Percentiles rank a stretch among this genome's conserved stretches.
phyloP scores from a whole-genome alignment of 37 sponge, comb jelly and placozoan genomes.

The Spongilla lacustris region DNA sequence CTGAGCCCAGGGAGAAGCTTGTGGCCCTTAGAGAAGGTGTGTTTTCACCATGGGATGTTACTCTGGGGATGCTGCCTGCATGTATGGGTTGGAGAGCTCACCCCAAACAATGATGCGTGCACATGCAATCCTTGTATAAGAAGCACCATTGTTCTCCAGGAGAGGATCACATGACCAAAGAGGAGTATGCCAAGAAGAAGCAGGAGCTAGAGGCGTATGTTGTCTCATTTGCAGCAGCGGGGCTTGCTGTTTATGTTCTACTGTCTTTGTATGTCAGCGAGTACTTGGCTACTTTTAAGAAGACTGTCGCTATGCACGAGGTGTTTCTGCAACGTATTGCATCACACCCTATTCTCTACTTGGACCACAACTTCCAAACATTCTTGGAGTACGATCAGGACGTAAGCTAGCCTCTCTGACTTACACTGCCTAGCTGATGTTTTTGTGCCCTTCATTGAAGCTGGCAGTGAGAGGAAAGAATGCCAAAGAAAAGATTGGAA shows the following conservation, averaged over 20 bases:
- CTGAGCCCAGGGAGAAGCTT: constrained; percentile 91
- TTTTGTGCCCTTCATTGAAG: constrained; percentile 43
- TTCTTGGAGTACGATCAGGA: constrained; percentile 96
- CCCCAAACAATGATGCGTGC: too few species aligned
- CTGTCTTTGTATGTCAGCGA: constrained; percentile 72
- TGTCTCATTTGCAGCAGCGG: neutral
- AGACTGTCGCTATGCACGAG: constrained; percentile 99
- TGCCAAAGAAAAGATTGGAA: constrained; percentile 86
- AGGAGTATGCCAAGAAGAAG: constrained; percentile 94
- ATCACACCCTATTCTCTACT: constrained; percentile 74
- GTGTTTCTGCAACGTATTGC: constrained; percentile 91
- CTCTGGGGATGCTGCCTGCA: too few species aligned
- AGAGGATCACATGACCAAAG: constrained; percentile 93
- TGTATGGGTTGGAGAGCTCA: too few species aligned
- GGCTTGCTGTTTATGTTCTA: constrained; percentile 1
- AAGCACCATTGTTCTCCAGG: constrained; percentile 28
- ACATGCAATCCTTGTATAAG: neutral
- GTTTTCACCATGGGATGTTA: neutral
- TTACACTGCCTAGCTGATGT: neutral
- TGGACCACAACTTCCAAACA: constrained; percentile 87
- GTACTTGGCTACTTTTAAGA: constrained; percentile 97
- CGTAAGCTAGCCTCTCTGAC: constrained; percentile 39
- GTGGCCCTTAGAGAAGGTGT: constrained; percentile 86
- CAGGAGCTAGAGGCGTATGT: constrained; percentile 96
- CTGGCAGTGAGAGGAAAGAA: constrained; percentile 88